phyloP scores from a whole-genome alignment of 2,797 vertebrate species.

The Squalus acanthias region DNA sequence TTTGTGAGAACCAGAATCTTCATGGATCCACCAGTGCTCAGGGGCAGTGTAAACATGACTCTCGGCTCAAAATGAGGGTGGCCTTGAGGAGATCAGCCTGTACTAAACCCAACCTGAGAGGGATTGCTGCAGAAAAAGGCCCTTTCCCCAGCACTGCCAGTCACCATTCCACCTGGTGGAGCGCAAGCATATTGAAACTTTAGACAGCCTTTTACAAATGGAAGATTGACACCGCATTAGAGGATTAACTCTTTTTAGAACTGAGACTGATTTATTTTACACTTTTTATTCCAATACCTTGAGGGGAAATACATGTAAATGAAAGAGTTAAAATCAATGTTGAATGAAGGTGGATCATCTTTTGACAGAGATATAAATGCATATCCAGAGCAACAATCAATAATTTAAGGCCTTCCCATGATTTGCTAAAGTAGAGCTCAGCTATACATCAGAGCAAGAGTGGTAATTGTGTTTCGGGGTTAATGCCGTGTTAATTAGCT shows the following conservation, averaged over 20 bases:
- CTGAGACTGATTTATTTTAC: neutral
- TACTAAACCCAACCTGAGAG: neutral
- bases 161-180: too few relatives aligned
- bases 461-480: constrained; percentile 91
- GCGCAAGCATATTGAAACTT: neutral
- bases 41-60: neutral
- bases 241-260: constrained; percentile 31
- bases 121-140: neutral
- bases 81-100: neutral
- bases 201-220: neutral
- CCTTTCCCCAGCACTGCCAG: neutral
- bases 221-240: constrained; percentile 17
- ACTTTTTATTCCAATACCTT: neutral
- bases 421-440: constrained; percentile 60
- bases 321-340: constrained; percentile 31
- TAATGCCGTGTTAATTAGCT: constrained; percentile 99
- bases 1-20: neutral
- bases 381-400: constrained; percentile 61
- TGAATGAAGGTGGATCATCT: constrained; percentile 56
- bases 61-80: too few relatives aligned
- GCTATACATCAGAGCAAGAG: constrained; percentile 70
- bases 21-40: neutral
- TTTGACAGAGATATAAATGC: constrained; percentile 53
- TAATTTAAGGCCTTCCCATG: constrained; percentile 61
- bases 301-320: constrained; percentile 32